Conservation (phyloP, 2,888 invertebrate species). For the Hypena proboscidalis region DNA sequence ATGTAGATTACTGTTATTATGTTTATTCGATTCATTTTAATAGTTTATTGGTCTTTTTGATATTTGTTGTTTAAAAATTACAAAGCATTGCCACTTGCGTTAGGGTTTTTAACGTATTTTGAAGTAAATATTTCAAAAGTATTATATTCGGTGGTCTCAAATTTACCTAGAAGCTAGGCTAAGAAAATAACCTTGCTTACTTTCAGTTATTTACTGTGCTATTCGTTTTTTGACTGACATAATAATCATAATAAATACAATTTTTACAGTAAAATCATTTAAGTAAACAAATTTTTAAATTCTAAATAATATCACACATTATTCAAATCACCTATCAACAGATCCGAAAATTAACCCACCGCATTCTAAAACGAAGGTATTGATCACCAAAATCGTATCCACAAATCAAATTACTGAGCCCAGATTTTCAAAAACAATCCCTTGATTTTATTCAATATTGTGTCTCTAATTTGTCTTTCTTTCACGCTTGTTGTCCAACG, state of each 20-base stretch:
- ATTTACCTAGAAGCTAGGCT: too few relatives aligned
- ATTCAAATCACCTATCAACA: conserved; percentile 2
- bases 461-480: conserved; percentile 81
- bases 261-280: not conserved
- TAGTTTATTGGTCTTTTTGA: conserved; percentile 11
- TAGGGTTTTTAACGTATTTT: too few relatives aligned
- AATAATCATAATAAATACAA: conserved; percentile 4
- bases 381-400: conserved; percentile 29
- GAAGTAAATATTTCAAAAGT: not conserved
- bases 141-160: too few relatives aligned
- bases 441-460: conserved; percentile 66
- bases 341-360: conserved; percentile 1
- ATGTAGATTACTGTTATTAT: conserved; percentile 20
- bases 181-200: too few relatives aligned
- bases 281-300: not conserved
- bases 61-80: conserved; percentile 5
- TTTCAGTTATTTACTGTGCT: too few relatives aligned
- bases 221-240: too few relatives aligned
- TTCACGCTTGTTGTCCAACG: conserved; percentile 61
- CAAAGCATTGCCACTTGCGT: not conserved
- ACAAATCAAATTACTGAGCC: conserved; percentile 45
- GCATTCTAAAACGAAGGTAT: conserved; percentile 13
- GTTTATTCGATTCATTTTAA: conserved; percentile 17
- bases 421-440: conserved; percentile 54
- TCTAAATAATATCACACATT: conserved; percentile 3